phyloP scores from a whole-genome alignment of 2,113 vertebrate genomes.

The Thalassarche chlororhynchos region DNA sequence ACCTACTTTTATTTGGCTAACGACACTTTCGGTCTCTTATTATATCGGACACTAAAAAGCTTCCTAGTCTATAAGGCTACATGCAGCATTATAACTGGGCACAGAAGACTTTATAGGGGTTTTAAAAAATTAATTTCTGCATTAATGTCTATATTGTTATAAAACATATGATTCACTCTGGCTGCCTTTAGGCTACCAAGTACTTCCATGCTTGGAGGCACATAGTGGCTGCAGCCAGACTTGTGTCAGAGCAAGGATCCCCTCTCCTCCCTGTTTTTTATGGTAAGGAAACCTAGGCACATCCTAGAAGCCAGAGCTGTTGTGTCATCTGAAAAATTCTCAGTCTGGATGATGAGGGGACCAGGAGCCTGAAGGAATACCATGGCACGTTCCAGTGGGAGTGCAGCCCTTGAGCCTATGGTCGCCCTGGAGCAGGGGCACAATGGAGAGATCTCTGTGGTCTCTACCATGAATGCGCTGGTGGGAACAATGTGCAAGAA shows the following conservation, averaged over 20 bases:
- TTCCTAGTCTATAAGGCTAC: not conserved
- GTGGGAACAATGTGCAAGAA: not conserved
- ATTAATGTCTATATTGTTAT: not conserved
- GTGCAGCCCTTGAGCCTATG: not conserved
- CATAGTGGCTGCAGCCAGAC: not conserved
- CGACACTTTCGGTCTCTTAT: not conserved
- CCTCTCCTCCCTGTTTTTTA: not conserved
- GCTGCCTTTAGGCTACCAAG: not conserved
- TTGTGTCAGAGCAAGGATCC: not conserved
- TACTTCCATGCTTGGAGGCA: not conserved
- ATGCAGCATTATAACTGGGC: not conserved
- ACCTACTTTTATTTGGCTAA: not conserved
- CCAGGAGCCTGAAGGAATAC: not conserved
- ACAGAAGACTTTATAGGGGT: not conserved
- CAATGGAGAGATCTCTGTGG: not conserved
- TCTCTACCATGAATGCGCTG: not conserved
- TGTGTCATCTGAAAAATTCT: not conserved
- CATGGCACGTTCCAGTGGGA: not conserved
- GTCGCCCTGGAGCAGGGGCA: not conserved
- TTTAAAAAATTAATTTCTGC: not conserved
- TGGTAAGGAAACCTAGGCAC: not conserved
- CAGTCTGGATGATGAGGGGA: not conserved
- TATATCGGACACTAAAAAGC: not conserved
- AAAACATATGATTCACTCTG: not conserved
- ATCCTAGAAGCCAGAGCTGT: not conserved